Conservation (phyloP, 2,797 vertebrate species). For the Danio tinwini region DNA sequence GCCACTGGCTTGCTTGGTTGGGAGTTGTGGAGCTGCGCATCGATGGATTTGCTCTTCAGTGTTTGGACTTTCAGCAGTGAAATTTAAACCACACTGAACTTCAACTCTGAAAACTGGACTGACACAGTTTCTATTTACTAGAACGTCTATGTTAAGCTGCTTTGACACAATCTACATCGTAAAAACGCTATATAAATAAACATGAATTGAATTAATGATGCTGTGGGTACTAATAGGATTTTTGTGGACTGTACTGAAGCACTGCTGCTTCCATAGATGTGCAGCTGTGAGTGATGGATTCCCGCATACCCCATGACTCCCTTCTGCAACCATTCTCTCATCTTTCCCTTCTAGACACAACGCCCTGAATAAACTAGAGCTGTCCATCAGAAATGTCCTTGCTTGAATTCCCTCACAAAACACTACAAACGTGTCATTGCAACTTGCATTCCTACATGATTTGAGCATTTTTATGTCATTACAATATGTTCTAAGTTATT, state of each 20-base stretch:
- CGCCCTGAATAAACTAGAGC: conserved; percentile 12
- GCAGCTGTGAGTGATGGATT: conserved; percentile 28
- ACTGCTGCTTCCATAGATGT: conserved; percentile 20
- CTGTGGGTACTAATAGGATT: conserved; percentile 47
- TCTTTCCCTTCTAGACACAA: conserved; percentile 31
- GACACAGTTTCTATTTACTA: too few relatives aligned
- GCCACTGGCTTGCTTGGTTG: too few relatives aligned
- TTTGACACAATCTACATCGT: too few relatives aligned
- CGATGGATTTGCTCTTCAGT: too few relatives aligned
- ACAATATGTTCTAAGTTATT: conserved; percentile 29
- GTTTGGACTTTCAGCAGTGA: too few relatives aligned
- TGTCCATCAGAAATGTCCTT: conserved; percentile 34
- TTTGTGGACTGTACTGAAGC: conserved; percentile 48
- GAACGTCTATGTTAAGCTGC: too few relatives aligned
- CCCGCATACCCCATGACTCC: conserved; percentile 35
- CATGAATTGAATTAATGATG: too few relatives aligned
- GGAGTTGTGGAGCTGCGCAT: too few relatives aligned
- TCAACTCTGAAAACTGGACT: too few relatives aligned
- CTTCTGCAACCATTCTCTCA: conserved; percentile 40
- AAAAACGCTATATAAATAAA: too few relatives aligned
- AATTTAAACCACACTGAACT: too few relatives aligned
- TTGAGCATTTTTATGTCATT: conserved; percentile 1
- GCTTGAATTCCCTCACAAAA: conserved; percentile 18
- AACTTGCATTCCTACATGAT: conserved; percentile 14
- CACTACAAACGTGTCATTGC: background rate